phyloP scores from a whole-genome alignment of 2,888 invertebrate species.

The Mimumesa dahlbomi region DNA sequence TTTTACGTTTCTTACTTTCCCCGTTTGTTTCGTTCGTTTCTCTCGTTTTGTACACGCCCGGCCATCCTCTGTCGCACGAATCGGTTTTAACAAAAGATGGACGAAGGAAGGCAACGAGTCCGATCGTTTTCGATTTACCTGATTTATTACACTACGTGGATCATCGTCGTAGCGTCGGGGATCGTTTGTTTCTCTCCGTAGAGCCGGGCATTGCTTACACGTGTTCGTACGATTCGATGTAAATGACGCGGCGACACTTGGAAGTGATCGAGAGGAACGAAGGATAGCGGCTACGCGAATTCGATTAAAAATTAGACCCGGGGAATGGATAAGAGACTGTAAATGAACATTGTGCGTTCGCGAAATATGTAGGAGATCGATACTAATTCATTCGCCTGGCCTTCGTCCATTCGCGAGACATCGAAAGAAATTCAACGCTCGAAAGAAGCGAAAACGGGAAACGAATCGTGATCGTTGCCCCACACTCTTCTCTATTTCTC shows the following conservation, averaged over 20 bases:
- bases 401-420: constrained; percentile 45
- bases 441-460: constrained; percentile 13
- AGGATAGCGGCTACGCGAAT: too few species aligned
- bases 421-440: constrained; percentile 7
- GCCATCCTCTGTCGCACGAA: constrained; percentile 18
- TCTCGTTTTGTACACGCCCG: constrained; percentile 31
- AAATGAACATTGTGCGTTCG: neutral
- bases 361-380: neutral
- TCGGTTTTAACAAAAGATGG: constrained; percentile 29
- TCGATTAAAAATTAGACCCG: neutral
- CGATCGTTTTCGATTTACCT: constrained; percentile 4
- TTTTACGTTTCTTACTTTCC: too few species aligned
- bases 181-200: neutral
- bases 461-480: constrained; percentile 20
- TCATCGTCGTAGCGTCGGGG: neutral
- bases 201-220: neutral
- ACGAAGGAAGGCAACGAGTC: constrained; percentile 45
- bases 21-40: neutral
- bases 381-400: constrained; percentile 9
- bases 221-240: neutral
- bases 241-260: neutral
- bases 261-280: neutral
- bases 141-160: neutral
- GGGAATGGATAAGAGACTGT: neutral
- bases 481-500: constrained; percentile 12